Percentiles rank a stretch among this genome's conserved stretches.
These are phyloP conservation scores for Prionailurus viverrinus DNA, from an alignment of 2,113 vertebrate species.

Conservation along the genomic window DNA sequence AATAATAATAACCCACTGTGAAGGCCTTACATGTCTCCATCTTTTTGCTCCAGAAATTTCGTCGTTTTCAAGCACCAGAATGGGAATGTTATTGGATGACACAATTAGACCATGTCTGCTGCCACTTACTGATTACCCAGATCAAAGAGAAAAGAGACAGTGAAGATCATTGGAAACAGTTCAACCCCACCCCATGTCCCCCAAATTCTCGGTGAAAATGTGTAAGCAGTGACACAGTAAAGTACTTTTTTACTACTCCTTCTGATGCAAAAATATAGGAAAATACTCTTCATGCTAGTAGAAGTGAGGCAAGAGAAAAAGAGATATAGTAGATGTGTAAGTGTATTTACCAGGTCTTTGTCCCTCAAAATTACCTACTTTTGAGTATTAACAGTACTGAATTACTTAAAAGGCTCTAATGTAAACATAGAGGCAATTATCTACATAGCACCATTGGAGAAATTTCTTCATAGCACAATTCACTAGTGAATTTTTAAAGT, in stretches of 20 bases:
- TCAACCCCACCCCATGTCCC: fast-evolving
- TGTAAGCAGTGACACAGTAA: neutral
- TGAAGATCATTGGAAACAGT: neutral
- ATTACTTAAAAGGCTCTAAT: neutral
- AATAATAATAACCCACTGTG: no score
- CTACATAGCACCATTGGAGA: neutral
- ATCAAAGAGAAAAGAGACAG: no score
- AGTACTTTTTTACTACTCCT: neutral
- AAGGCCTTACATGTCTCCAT: neutral
- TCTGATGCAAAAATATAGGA: neutral
- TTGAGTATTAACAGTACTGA: neutral
- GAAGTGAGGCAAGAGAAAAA: neutral
- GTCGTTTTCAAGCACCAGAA: neutral
- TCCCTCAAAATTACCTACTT: neutral
- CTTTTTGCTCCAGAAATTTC: neutral
- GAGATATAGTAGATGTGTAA: neutral
- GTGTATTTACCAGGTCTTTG: neutral
- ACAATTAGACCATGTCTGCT: neutral
- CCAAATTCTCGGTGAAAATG: neutral
- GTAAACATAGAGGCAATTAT: neutral
- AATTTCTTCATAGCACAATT: neutral
- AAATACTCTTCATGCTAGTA: neutral
- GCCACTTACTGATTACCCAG: neutral
- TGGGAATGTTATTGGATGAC: no score
- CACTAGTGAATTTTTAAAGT: neutral